phyloP scores from a whole-genome alignment of 2,797 vertebrate genomes.

The Anguilla pacifica region DNA sequence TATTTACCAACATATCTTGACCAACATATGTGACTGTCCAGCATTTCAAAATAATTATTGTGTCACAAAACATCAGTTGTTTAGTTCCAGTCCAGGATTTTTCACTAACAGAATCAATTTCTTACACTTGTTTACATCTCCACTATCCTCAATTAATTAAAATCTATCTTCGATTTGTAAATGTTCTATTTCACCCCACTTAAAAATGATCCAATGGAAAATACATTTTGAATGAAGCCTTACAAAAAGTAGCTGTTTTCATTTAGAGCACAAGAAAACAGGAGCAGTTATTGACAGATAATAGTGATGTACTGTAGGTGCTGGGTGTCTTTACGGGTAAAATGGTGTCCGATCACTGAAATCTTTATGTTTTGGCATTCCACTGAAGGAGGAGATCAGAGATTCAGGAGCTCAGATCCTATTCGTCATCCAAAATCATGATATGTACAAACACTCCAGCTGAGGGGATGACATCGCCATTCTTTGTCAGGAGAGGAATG shows the following conservation, averaged over 20 bases:
- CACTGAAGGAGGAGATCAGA: not conserved
- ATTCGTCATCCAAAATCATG: constrained; percentile 65
- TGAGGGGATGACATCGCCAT: constrained; percentile 79
- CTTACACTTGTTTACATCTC: not conserved
- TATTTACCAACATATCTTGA: not conserved
- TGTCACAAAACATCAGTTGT: not conserved
- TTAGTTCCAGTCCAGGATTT: not conserved
- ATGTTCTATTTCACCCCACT: not conserved
- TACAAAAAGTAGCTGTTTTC: not conserved
- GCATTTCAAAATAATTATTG: not conserved
- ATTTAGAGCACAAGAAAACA: not conserved
- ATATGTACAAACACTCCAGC: constrained; percentile 88
- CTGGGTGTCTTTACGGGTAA: not conserved
- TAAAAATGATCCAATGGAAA: not conserved
- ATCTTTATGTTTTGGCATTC: constrained; percentile 17
- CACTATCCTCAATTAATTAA: not conserved
- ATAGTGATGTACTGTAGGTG: not conserved
- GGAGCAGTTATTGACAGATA: not conserved
- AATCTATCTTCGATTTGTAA: not conserved
- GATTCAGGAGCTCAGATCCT: constrained; percentile 29
- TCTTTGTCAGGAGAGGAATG: constrained; percentile 86
- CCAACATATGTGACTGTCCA: not conserved
- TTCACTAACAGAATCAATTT: not conserved
- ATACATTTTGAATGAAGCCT: not conserved
- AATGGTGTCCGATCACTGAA: not conserved